These are phyloP conservation scores for Chrysina gloriosa DNA, from an alignment of 2,888 invertebrate species.

Conservation along the genomic window DNA sequence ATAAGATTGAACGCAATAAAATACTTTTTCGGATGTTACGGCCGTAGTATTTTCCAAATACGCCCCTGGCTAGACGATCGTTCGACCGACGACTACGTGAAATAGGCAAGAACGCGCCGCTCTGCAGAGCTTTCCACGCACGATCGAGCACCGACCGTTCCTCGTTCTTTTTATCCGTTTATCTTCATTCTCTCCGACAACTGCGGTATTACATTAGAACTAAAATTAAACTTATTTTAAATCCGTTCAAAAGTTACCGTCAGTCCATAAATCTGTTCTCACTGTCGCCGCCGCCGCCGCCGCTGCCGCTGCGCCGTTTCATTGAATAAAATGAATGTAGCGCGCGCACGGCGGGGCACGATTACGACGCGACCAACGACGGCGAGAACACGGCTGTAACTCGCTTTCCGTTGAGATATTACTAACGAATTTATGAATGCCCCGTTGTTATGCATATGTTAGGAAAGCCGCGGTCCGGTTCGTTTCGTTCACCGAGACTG, in stretches of 20 bases:
- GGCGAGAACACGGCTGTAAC: neutral
- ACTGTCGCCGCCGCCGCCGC: neutral
- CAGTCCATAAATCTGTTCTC: slow-evolving; percentile 39
- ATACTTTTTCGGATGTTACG: too few relatives aligned
- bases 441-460: too few relatives aligned
- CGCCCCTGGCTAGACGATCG: too few relatives aligned
- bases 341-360: neutral
- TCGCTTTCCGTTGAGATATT: neutral
- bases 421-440: neutral
- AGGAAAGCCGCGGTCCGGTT: too few relatives aligned
- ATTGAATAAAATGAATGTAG: slow-evolving; percentile 31
- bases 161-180: slow-evolving; percentile 50
- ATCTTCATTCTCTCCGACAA: slow-evolving; percentile 43
- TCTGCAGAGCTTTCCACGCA: slow-evolving; percentile 27
- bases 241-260: slow-evolving; percentile 33
- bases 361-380: neutral
- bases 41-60: too few relatives aligned
- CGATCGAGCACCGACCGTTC: slow-evolving; percentile 39
- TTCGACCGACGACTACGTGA: too few relatives aligned
- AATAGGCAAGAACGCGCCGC: neutral
- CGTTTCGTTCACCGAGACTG: too few relatives aligned
- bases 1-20: too few relatives aligned
- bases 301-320: slow-evolving; percentile 13
- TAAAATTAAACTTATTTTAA: slow-evolving; percentile 51
- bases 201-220: slow-evolving; percentile 48